Evolutionary conservation across 1,140 invertebrate genomes (phyloP), one percentile per base, ranked within the genome.

Genomic region (Oryctes rhinoceros): DNA sequence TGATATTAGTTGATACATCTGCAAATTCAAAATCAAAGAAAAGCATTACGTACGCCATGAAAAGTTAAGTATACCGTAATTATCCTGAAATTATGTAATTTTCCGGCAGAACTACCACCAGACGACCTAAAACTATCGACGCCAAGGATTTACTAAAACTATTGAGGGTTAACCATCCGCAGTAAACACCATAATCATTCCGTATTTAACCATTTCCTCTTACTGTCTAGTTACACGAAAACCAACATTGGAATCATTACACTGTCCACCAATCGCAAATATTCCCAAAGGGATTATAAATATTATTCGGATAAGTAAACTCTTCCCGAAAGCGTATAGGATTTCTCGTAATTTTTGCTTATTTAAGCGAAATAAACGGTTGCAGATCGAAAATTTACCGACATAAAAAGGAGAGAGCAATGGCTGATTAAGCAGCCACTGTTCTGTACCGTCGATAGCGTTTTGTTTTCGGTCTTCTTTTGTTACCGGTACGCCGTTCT

Each of bases 381-480:
- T 71, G 65, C 65, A 71, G 65, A 71, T 71, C 65, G 65, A 71
- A 71, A 37, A 71, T 20, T 37, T 37, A 24, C 35, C 65, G 65
- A 24, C 24, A 71, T 35, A 71, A 71, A 71, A 20, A 71, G 65
- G 65, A 24, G 24, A 71, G 24, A 71, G 65, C 1, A 71, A 71
- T 71, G 65, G 24, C 65, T 71, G 65, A 24, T 71, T 71, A 71
- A 71, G 65, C 65, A 71, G 65, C 65, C 35, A 71, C 65, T 71
- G 65, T 71, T 71, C 65, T 71, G 65, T 71, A 71, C 24, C 53
- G 65, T 35, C 65, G 20, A 71, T 35, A 10, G 9, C 65, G 65
- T 71, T 71, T 71, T 71, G 65, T 71, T 71, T 71, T 71, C 65
- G 65, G 65, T 35, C 65, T 71, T 71, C 65, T 71, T 71, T 71